Evolutionary conservation across 2,113 vertebrate genomes (phyloP).

Genomic region (Cyphotilapia sp.): DNA sequence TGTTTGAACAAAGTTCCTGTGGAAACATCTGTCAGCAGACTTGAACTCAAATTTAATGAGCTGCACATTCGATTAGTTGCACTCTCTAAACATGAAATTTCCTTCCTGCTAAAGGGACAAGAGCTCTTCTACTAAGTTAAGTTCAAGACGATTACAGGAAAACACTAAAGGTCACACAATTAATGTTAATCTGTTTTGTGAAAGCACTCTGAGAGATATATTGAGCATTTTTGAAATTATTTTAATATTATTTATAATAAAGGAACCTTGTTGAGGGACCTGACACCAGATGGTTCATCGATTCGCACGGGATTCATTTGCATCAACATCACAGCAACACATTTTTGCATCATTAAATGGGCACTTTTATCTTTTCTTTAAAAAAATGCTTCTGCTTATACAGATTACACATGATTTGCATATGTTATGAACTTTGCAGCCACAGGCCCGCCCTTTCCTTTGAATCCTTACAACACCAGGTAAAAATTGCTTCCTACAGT

Average conservation of each 20-base stretch:
- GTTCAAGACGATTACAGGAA: not conserved
- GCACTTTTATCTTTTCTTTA: not conserved
- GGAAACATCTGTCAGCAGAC: not conserved
- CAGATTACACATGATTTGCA: not conserved
- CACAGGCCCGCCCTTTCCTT: not conserved
- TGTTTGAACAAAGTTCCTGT: not conserved
- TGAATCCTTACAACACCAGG: not conserved
- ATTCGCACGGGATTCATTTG: not conserved
- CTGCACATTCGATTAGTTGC: not conserved
- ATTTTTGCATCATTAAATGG: not conserved
- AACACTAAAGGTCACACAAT: not conserved
- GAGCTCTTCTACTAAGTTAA: not conserved
- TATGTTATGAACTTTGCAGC: not conserved
- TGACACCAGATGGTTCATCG: not conserved
- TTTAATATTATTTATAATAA: not conserved
- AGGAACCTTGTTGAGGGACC: not conserved
- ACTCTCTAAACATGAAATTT: not conserved
- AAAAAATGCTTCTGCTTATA: not conserved
- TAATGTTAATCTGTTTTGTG: not conserved
- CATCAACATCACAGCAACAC: not conserved
- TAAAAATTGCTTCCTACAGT: not conserved
- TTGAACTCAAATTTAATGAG: not conserved
- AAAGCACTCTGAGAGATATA: not conserved
- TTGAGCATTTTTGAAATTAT: not conserved
- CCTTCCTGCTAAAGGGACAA: not conserved